A percentile compares a stretch with the other conserved stretches of the same genome.
phyloP scores from a whole-genome alignment of 2,797 vertebrate species.

The Lutjanus argentimaculatus region DNA sequence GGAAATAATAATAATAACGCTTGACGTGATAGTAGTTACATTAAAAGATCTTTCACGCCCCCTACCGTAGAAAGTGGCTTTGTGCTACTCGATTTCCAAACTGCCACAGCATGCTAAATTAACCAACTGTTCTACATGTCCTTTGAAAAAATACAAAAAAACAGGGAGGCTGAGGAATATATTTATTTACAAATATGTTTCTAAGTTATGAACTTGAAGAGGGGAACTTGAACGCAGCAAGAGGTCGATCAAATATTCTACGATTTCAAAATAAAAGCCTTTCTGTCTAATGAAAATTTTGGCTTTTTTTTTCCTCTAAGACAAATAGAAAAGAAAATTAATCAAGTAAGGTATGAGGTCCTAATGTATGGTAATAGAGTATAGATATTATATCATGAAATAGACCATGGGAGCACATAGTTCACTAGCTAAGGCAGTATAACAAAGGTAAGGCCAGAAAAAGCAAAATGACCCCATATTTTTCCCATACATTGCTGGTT shows the following conservation, averaged over 20 bases:
- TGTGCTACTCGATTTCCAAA: not conserved
- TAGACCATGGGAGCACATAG: too few species aligned
- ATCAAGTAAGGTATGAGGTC: too few species aligned
- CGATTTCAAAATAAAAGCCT: not conserved
- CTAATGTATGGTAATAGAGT: too few species aligned
- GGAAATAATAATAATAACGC: not conserved
- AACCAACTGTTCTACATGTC: not conserved
- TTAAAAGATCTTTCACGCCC: slow-evolving; percentile 50
- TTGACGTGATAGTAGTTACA: too few species aligned
- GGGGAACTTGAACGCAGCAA: not conserved
- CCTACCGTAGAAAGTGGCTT: slow-evolving; percentile 42
- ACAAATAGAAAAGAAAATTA: too few species aligned
- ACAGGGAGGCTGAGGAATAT: not conserved
- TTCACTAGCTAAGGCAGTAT: too few species aligned
- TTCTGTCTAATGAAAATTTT: not conserved
- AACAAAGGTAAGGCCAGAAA: too few species aligned
- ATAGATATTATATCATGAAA: too few species aligned
- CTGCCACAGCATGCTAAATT: too few species aligned
- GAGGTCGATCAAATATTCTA: not conserved
- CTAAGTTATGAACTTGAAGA: accelerated
- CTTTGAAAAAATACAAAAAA: not conserved
- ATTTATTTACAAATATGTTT: not conserved
- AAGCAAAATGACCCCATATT: too few species aligned
- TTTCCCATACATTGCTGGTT: too few species aligned
- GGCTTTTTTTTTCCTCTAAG: too few species aligned